These are phyloP conservation scores for Petrocephalus microphthalmus DNA, from an alignment of 2,113 vertebrate species.

Conservation along the genomic window DNA sequence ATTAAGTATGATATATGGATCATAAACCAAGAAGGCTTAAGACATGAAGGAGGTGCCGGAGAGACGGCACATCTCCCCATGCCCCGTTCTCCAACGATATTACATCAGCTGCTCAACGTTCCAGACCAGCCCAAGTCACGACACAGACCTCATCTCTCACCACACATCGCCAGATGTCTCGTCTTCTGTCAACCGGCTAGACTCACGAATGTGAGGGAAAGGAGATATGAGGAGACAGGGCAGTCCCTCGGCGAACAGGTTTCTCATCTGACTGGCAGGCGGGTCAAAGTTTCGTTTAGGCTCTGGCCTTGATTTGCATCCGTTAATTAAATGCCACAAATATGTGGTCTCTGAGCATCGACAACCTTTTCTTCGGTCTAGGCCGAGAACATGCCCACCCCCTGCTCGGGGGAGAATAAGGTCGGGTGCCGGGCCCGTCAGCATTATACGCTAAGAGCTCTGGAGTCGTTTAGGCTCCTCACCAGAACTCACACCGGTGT, in stretches of 20 bases:
- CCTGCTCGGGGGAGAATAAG: constrained; percentile 41
- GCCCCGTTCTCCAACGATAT: background rate
- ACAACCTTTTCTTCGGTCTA: constrained; percentile 35
- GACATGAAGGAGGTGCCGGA: background rate
- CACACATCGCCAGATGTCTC: background rate
- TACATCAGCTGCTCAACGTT: background rate
- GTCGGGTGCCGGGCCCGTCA: constrained; percentile 39
- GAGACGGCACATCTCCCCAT: background rate
- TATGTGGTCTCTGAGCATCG: constrained; percentile 61
- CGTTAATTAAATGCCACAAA: constrained; percentile 67
- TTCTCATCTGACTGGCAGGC: constrained; percentile 51
- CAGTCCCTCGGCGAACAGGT: constrained; percentile 14
- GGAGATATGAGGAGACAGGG: constrained; percentile 18
- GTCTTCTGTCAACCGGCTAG: background rate
- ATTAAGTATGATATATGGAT: background rate
- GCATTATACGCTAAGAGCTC: constrained; percentile 24
- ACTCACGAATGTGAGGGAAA: constrained; percentile 26
- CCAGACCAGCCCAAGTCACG: background rate
- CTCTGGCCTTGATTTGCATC: constrained; percentile 61
- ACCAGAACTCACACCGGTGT: constrained; percentile 30
- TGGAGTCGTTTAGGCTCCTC: constrained; percentile 5
- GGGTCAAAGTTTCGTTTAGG: constrained; percentile 53
- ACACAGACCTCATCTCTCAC: background rate
- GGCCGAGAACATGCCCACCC: background rate
- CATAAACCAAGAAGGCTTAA: background rate